Percentiles rank a stretch among this genome's conserved stretches.
phyloP scores from a whole-genome alignment of 37 sponge, comb jelly and placozoan genomes.

The Spongilla lacustris region DNA sequence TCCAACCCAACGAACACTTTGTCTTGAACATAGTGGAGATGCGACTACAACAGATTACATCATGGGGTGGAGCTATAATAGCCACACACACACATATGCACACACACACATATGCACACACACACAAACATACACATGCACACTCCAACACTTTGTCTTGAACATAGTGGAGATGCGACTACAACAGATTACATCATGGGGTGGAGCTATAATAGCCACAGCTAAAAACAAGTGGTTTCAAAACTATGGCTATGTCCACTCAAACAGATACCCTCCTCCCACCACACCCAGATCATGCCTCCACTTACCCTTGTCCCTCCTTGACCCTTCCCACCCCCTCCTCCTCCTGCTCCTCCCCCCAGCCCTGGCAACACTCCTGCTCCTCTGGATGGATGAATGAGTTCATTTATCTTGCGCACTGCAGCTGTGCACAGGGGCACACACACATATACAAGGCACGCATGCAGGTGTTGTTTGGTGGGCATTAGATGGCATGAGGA shows the following conservation, averaged over 20 bases:
- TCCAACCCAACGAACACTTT: slow-evolving; percentile 83
- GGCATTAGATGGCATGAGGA: neutral
- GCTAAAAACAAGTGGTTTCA: too few relatives aligned
- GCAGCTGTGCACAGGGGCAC: neutral
- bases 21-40: slow-evolving; percentile 85
- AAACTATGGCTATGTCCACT: too few relatives aligned
- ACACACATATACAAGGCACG: neutral
- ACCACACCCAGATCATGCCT: neutral
- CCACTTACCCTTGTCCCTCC: slow-evolving; percentile 21
- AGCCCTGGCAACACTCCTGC: neutral
- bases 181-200: neutral
- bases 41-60: neutral
- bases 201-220: neutral
- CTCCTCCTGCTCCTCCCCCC: slow-evolving; percentile 9
- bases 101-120: too few relatives aligned
- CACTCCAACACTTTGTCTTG: slow-evolving; percentile 78
- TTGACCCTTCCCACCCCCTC: neutral
- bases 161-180: slow-evolving; percentile 70
- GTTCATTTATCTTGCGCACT: neutral
- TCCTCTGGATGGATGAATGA: slow-evolving; percentile 11
- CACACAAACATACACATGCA: too few relatives aligned
- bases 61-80: neutral
- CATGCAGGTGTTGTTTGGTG: neutral
- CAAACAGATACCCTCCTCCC: too few relatives aligned
- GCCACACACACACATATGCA: slow-evolving; percentile 10